phyloP scores from a whole-genome alignment of 2,797 vertebrate genomes.

The Hylomyscus alleni region DNA sequence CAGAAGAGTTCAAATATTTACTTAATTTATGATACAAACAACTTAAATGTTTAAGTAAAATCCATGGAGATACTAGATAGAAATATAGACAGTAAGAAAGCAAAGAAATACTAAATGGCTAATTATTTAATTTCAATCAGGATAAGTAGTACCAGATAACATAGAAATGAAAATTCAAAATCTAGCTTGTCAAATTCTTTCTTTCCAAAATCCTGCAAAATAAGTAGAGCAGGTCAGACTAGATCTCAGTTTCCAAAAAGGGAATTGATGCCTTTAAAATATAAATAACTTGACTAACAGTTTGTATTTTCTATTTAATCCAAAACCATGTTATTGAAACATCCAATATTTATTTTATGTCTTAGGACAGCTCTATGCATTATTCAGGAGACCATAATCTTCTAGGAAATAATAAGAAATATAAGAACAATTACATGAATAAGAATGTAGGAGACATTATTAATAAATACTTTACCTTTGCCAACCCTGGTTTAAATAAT shows the following conservation, averaged over 20 bases:
- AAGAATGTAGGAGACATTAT: background rate
- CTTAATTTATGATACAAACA: background rate
- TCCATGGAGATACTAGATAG: background rate
- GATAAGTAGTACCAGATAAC: background rate
- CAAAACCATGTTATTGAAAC: conserved; percentile 22
- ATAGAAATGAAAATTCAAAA: background rate
- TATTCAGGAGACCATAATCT: conserved; percentile 26
- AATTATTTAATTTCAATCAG: background rate
- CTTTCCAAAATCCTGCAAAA: conserved; percentile 10
- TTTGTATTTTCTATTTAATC: background rate
- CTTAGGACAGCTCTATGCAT: background rate
- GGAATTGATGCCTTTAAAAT: background rate
- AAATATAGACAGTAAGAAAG: background rate
- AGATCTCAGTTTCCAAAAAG: background rate
- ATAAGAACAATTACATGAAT: background rate
- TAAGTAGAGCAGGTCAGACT: background rate
- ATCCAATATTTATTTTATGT: conserved; percentile 18
- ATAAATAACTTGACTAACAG: conserved; percentile 30
- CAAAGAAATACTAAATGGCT: conserved; percentile 1
- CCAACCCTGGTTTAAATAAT: conserved; percentile 41
- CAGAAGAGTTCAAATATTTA: background rate
- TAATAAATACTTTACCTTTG: conserved; percentile 20
- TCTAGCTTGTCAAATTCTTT: background rate
- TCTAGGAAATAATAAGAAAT: conserved; percentile 37
- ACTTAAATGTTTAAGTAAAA: background rate